These are phyloP conservation scores for Telmatochromis bifrenatus DNA, from an alignment of 2,113 vertebrate genomes.

Conservation along the genomic window DNA sequence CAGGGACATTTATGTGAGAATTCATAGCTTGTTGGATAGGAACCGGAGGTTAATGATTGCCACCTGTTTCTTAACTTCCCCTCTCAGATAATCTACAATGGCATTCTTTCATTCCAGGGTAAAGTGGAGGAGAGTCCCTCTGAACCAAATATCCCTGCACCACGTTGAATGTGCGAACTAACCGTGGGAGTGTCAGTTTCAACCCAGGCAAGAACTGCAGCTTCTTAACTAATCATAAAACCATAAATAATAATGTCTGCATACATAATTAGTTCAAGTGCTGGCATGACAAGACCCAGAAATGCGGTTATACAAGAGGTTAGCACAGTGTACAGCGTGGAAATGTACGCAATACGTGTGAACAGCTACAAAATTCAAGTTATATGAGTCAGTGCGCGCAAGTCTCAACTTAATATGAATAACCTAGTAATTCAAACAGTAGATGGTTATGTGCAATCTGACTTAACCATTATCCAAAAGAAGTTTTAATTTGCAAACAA, in stretches of 20 bases:
- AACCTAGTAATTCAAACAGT: neutral
- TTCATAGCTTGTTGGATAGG: neutral
- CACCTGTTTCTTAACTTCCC: slow-evolving; percentile 13
- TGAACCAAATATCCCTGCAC: neutral
- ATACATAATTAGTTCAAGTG: neutral
- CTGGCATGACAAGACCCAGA: neutral
- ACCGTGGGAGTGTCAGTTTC: neutral
- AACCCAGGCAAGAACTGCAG: neutral
- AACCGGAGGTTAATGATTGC: slow-evolving; percentile 57
- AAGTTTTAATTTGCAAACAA: neutral
- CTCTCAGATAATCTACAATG: slow-evolving; percentile 41
- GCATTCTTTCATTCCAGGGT: slow-evolving; percentile 23
- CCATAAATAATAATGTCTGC: neutral
- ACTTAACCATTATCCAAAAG: neutral
- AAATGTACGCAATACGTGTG: neutral
- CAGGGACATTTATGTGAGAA: neutral
- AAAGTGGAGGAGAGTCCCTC: slow-evolving; percentile 10
- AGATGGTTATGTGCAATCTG: neutral
- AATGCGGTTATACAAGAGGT: neutral
- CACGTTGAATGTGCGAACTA: neutral
- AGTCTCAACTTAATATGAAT: neutral
- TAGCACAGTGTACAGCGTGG: neutral
- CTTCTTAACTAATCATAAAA: neutral
- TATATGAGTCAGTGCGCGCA: accelerated
- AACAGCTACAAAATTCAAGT: neutral